Evolutionary conservation across 2,888 invertebrate genomes (phyloP).

Genomic region (Dorcus parallelipipedus): DNA sequence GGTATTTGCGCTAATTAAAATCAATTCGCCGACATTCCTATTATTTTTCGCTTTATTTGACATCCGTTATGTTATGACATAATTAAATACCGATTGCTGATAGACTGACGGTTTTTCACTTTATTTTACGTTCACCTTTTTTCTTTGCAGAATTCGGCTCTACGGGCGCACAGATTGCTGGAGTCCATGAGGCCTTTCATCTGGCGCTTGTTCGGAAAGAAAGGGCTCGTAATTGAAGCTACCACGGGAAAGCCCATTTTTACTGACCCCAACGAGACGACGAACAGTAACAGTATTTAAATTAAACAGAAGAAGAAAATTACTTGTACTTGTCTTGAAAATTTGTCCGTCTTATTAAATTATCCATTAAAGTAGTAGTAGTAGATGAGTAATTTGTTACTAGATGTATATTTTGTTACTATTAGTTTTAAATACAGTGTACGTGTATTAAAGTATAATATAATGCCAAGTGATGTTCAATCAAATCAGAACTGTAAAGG

Average conservation of each 20-base stretch:
- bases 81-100: not conserved
- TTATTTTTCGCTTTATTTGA: constrained; percentile 9
- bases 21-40: not conserved
- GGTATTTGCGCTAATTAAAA: too few species aligned
- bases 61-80: not conserved
- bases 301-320: not conserved
- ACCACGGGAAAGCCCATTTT: constrained; percentile 51
- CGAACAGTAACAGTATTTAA: not conserved
- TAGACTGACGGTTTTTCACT: too few species aligned
- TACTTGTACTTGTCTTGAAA: not conserved
- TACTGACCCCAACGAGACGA: constrained; percentile 29
- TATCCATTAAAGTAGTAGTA: too few species aligned
- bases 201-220: constrained; percentile 69
- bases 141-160: constrained; percentile 69
- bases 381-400: too few species aligned
- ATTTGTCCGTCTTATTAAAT: too few species aligned
- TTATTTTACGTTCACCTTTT: not conserved
- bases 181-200: constrained; percentile 73
- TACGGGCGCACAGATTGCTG: constrained; percentile 68
- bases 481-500: too few species aligned
- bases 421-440: too few species aligned
- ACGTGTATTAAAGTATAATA: too few species aligned
- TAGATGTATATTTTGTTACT: too few species aligned
- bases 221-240: constrained; percentile 63
- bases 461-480: too few species aligned